phyloP scores from a whole-genome alignment of 2,113 vertebrate genomes.

The Pygoscelis antarcticus region DNA sequence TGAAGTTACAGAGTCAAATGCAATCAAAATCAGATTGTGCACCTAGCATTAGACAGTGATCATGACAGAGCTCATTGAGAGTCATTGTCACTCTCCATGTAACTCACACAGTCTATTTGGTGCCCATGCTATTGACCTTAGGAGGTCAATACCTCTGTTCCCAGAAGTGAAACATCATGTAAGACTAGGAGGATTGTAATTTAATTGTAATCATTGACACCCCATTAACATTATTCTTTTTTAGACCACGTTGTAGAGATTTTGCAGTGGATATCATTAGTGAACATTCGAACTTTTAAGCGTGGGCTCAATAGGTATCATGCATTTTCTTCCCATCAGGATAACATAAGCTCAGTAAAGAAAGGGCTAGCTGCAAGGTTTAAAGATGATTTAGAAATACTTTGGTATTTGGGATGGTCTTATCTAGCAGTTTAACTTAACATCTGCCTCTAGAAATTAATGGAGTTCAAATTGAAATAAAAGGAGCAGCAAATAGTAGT shows the following conservation, averaged over 20 bases:
- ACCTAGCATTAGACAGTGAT: not conserved
- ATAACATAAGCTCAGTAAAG: not conserved
- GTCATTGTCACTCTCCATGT: not conserved
- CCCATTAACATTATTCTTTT: not conserved
- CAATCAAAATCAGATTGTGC: conserved; percentile 13
- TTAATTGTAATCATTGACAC: not conserved
- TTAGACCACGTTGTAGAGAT: not conserved
- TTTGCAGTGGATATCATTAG: not conserved
- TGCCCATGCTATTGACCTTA: not conserved
- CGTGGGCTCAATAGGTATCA: not conserved
- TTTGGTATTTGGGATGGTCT: not conserved
- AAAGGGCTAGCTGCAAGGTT: not conserved
- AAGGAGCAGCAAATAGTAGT: not conserved
- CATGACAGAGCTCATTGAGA: not conserved
- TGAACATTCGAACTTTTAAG: not conserved
- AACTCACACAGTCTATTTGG: not conserved
- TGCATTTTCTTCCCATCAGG: not conserved
- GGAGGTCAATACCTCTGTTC: not conserved
- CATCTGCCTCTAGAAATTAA: not conserved
- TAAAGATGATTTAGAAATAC: not conserved
- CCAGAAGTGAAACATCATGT: not conserved
- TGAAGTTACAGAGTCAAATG: not conserved
- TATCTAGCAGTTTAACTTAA: not conserved
- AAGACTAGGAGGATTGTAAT: conserved; percentile 9
- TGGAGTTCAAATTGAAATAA: not conserved